A percentile compares a stretch with the other conserved stretches of the same genome.
phyloP scores from a whole-genome alignment of 23 tunicate species.

The Ascidia mentula region DNA sequence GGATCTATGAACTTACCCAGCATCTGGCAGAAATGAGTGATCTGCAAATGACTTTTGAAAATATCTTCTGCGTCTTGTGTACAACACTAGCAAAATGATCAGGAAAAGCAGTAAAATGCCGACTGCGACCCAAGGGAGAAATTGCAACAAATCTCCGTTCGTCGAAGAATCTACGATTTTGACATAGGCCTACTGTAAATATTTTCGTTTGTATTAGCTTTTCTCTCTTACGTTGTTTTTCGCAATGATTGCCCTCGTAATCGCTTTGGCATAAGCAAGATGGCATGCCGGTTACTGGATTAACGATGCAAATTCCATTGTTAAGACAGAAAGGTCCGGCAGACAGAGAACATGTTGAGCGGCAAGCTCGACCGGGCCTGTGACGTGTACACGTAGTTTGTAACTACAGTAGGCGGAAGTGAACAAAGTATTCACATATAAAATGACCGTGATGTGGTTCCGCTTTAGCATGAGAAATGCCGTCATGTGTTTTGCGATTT shows the following conservation, averaged over 20 bases:
- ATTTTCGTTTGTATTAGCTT: not conserved
- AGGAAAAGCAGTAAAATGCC: constrained; percentile 12
- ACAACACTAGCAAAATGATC: not conserved
- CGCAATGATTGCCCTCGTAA: not conserved
- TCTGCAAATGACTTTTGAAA: not conserved
- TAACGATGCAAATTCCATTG: constrained; percentile 19
- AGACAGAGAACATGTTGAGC: not conserved
- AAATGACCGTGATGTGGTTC: not conserved
- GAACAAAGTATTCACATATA: not conserved
- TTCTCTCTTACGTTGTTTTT: not conserved
- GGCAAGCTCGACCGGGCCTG: constrained; percentile 20
- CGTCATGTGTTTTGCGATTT: not conserved
- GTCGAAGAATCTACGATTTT: not conserved
- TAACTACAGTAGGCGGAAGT: not conserved
- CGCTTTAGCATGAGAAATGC: not conserved
- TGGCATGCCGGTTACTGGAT: constrained; percentile 4
- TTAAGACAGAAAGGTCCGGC: not conserved
- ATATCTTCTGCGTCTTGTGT: constrained; percentile 5
- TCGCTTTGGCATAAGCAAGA: constrained; percentile 9
- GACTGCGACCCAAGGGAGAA: constrained; percentile 20
- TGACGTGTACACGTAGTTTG: not conserved
- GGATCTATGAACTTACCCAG: not conserved
- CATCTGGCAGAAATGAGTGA: constrained; percentile 5
- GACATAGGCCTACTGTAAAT: not conserved
- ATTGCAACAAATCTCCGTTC: not conserved